Evolutionary conservation across 1,140 invertebrate genomes (phyloP).

Genomic region (Bombus terrestris): DNA sequence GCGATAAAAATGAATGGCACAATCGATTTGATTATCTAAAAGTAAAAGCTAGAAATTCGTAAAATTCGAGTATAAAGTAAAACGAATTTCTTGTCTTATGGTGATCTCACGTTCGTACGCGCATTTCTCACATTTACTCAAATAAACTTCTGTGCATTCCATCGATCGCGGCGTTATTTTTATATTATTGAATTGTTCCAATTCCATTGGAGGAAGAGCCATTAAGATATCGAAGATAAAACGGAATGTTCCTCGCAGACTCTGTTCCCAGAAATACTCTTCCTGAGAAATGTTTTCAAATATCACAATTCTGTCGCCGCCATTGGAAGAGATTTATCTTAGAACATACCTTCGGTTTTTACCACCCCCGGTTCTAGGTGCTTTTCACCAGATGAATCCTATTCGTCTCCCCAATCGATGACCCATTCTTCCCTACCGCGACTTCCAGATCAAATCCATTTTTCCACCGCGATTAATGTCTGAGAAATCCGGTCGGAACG

Average conservation of each 20-base stretch:
- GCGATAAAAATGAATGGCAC: background rate
- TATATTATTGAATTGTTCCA: background rate
- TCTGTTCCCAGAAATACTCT: background rate
- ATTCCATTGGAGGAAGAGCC: too few species aligned
- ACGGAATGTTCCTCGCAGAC: background rate
- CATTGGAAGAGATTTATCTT: background rate
- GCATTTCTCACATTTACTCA: too few species aligned
- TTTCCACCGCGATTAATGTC: slow-evolving; percentile 13
- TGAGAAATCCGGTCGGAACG: background rate
- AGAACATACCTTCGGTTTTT: background rate
- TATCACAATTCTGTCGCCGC: background rate
- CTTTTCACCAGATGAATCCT: background rate
- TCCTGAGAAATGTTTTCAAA: slow-evolving; percentile 4
- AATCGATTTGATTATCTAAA: too few species aligned
- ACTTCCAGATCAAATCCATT: background rate
- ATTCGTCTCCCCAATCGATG: background rate
- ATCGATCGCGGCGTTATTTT: background rate
- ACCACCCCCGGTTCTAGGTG: too few species aligned
- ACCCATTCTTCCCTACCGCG: background rate
- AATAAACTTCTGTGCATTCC: background rate
- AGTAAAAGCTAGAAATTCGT: too few species aligned
- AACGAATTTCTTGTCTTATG: too few species aligned
- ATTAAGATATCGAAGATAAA: background rate
- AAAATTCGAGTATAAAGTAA: too few species aligned
- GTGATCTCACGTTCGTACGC: too few species aligned